A percentile compares a stretch with the other conserved stretches of the same genome.
Evolutionary conservation across 2,113 vertebrate species (phyloP).

Genomic region (Verasper variegatus): DNA sequence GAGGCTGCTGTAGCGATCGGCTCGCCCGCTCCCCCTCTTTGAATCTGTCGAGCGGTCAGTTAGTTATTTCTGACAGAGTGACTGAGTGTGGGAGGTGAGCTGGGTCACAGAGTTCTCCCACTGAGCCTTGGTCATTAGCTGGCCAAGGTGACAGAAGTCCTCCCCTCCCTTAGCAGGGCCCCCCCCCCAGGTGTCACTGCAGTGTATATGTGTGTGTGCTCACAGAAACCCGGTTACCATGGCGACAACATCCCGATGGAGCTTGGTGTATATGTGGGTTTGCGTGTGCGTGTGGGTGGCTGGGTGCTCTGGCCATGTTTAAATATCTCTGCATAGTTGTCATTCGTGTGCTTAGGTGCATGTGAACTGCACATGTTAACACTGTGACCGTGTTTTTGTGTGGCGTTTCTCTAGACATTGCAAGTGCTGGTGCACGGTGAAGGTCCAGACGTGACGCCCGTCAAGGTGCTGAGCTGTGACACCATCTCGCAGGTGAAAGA

Average conservation of each 20-base stretch:
- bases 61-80: conserved; percentile 52
- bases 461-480: conserved; percentile 98
- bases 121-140: conserved; percentile 68
- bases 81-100: conserved; percentile 38
- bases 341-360: not conserved
- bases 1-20: conserved; percentile 8
- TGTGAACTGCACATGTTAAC: not conserved
- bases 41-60: conserved; percentile 53
- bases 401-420: conserved; percentile 84
- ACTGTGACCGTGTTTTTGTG: not conserved
- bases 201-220: not conserved
- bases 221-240: conserved; percentile 56
- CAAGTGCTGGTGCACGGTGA: conserved; percentile 94
- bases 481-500: conserved; percentile 98
- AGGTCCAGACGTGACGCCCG: conserved; percentile 87
- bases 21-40: conserved; percentile 21
- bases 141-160: conserved; percentile 59
- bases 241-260: conserved; percentile 54
- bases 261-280: conserved; percentile 22
- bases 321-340: conserved; percentile 46
- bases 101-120: conserved; percentile 55
- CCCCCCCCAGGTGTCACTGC: conserved; percentile 52
- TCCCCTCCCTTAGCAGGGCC: conserved; percentile 22
- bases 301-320: conserved; percentile 46
- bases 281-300: conserved; percentile 28